Evolutionary conservation across 1,140 invertebrate genomes (phyloP), one percentile per base, ranked within the genome.

Genomic region (Listronotus bonariensis): DNA sequence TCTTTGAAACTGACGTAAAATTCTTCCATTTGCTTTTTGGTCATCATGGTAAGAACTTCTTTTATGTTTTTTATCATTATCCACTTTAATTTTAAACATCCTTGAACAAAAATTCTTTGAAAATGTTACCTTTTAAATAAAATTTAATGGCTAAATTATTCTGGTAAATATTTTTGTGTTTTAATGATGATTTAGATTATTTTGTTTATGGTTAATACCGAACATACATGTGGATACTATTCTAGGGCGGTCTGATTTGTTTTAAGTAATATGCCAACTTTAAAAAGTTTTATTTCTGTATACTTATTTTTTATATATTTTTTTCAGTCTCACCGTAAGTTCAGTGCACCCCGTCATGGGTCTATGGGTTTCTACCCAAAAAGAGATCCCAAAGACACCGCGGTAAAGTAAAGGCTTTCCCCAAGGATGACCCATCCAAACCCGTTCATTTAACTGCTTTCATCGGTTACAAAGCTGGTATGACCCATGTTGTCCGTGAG

Each of bases 291-390:
- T 18, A 56, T 51, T 31, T 26, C 17, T 14, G 15, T 15, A 26
- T 26, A 26, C 20, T 26, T 26, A 26, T 26, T 26, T 26, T 26
- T 26, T 26, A 3, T 26, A 3, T 26, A 3, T 26, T 26, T 26
- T 3, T 26, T 26, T 26, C 20, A 26, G 97, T 99, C 96, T 84
- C 98, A 99, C 85, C 88, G 98, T 78, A 99, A 99, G 81, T 99
- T 99, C 83, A 98, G 95, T 77, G 97, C 97, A 11, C 98, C 98
- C 68, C 91, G 98, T 69, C 97, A 99, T 89, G 98, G 98, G 70
- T 98, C 96, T 54, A 97, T 99, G 93, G 97, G 99, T 89, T 98
- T 97, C 87, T 92, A 97, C 80, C 97, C 73, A 99, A 99, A 82
- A 99, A 99, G 82, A 87, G 98, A 71, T 91, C 93, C 60, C 87